These are phyloP conservation scores for Gulo gulo DNA, from an alignment of 2,113 vertebrate genomes.

Conservation along the genomic window DNA sequence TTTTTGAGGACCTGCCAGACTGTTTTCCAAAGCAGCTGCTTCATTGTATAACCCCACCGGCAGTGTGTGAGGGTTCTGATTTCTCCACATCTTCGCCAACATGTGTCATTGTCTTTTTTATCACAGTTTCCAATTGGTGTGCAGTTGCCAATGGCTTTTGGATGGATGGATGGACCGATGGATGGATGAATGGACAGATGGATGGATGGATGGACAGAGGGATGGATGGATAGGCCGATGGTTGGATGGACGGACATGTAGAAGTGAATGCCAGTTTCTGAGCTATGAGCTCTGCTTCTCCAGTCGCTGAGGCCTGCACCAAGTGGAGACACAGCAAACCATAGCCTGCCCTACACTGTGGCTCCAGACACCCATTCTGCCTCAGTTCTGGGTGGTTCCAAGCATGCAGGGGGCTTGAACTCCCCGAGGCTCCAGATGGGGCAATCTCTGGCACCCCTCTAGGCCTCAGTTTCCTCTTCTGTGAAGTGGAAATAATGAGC, in stretches of 20 bases:
- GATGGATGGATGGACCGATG: background rate
- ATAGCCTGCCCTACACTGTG: background rate
- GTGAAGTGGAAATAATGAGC: background rate
- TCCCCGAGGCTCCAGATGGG: background rate
- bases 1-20: background rate
- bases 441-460: background rate
- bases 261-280: background rate
- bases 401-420: background rate
- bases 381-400: background rate
- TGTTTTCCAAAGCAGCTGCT: background rate
- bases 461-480: background rate
- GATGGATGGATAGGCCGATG: background rate
- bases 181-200: background rate
- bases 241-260: background rate
- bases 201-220: background rate
- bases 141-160: background rate
- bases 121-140: background rate
- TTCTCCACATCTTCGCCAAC: background rate
- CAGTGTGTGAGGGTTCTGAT: background rate
- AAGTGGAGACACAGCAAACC: background rate
- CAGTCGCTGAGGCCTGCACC: accelerated
- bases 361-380: background rate
- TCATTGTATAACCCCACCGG: background rate
- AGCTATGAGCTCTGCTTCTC: background rate
- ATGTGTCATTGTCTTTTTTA: background rate